Conservation (phyloP, 2,888 invertebrate genomes). For the Sthenelais limicola region DNA sequence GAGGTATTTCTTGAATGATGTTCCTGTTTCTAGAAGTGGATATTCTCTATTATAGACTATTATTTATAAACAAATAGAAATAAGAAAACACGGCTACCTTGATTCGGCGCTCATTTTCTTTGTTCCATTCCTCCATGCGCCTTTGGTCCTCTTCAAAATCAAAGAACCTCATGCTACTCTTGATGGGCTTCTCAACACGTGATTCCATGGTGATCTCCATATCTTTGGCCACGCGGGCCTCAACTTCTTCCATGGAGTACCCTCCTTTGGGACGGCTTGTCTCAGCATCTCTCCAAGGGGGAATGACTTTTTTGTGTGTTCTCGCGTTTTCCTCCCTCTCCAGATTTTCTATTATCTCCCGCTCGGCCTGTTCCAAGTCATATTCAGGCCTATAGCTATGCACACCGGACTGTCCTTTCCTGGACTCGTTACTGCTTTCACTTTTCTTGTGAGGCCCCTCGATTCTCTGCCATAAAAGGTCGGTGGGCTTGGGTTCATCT, state of each 20-base stretch:
- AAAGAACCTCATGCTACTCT: slow-evolving; percentile 39
- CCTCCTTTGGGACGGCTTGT: not conserved
- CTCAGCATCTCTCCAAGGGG: slow-evolving; percentile 27
- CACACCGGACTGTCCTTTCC: too few relatives aligned
- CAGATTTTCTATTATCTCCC: slow-evolving; percentile 47
- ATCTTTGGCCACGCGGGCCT: slow-evolving; percentile 31
- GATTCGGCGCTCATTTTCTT: slow-evolving; percentile 57
- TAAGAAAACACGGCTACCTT: too few relatives aligned
- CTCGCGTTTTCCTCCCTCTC: slow-evolving; percentile 43
- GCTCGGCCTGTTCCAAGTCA: slow-evolving; percentile 45
- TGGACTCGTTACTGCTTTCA: slow-evolving; percentile 9
- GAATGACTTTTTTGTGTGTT: not conserved
- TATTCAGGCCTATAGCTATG: slow-evolving; percentile 28
- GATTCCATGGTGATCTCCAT: slow-evolving; percentile 33
- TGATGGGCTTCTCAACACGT: not conserved
- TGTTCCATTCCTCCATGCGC: slow-evolving; percentile 59
- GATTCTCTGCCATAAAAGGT: slow-evolving; percentile 11
- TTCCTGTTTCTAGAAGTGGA: too few relatives aligned
- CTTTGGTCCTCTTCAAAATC: slow-evolving; percentile 48
- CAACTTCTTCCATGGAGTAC: slow-evolving; percentile 11
- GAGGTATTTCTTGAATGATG: too few relatives aligned
- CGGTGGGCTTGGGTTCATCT: slow-evolving; percentile 10
- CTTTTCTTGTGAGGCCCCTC: not conserved
- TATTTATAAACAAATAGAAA: too few relatives aligned
- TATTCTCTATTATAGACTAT: too few relatives aligned